These are phyloP conservation scores for Bothrops jararaca DNA, from an alignment of 2,113 vertebrate species.

Conservation along the genomic window DNA sequence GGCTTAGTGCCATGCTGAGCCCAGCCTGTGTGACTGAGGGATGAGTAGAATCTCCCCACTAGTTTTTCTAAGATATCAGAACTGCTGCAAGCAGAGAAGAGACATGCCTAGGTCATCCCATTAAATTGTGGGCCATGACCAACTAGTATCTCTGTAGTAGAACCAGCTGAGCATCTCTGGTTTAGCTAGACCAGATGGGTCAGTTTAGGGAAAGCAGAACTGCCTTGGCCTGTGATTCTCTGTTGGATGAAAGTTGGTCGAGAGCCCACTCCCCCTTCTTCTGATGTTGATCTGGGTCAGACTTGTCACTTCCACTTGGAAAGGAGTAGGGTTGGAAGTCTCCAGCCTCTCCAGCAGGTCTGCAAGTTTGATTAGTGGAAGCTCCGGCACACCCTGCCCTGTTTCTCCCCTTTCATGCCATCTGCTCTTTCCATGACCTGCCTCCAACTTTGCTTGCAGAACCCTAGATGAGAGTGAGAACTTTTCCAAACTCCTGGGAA, in stretches of 20 bases:
- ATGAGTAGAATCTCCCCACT: neutral
- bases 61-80: neutral
- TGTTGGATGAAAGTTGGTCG: neutral
- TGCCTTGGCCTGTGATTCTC: neutral
- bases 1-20: neutral
- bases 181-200: neutral
- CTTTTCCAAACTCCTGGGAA: constrained; percentile 72
- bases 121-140: too few species aligned
- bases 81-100: neutral
- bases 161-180: neutral
- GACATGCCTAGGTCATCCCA: too few species aligned
- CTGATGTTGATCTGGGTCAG: neutral
- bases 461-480: constrained; percentile 73
- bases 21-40: neutral
- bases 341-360: fast-evolving
- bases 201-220: neutral
- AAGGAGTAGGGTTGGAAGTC: fast-evolving
- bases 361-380: fast-evolving
- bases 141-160: neutral
- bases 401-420: constrained; percentile 59
- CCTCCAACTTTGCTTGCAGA: constrained; percentile 72
- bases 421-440: constrained; percentile 67
- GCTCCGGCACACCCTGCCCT: fast-evolving
- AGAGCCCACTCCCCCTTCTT: neutral
- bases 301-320: neutral